Base-by-base conservation (phyloP, 2,888 invertebrate genomes). In the Candidula unifasciata region DNA sequence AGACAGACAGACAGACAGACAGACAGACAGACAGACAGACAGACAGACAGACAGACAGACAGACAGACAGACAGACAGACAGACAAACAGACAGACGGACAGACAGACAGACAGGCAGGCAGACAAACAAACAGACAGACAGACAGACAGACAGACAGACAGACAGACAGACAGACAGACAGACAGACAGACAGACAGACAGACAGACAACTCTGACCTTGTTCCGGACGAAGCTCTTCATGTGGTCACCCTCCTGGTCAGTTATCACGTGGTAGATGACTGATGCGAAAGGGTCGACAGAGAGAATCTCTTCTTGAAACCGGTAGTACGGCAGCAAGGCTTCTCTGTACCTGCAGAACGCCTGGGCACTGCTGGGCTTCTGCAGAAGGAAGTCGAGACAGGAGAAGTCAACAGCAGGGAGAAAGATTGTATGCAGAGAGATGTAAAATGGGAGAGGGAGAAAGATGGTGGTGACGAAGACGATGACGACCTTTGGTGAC, bases 231-330 rank as follows among this genome's bases (percentile, higher is more conserved):
- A 35, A 73, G n/a, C 33, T 24, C 13, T 71, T 74, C 0, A 85
- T 35, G 10, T 71, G 74, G 10, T 78, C 54, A 3, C 37, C 74
- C 27, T 85, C 82, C 0, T 24, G n/a, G 37, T 82, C 80, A 24
- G 64, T 54, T 37, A 82, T 68, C 69, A 85, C 30, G 80, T 85
- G 57, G 24, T 85, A 85, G 44, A 82, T 71, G 74, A 85, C 82
- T 6, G 85, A 80, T 33, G 80, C 82, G 77, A 80, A 85, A 18
- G 85, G 85, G 0, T 66, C n/a, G n/a, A 68, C 44, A 10, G 85
- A 85, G 13, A 85, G 52, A 37, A 85, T 82, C 68, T 85, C 85
- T 30, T 85, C 85, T 60, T 82, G 82, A 60, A 82, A 85, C 6
- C 78, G 35, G 30, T 82, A 82, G 73, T 85, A 85, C 10, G 85